These are phyloP conservation scores for Eupsittula cactorum DNA, from an alignment of 2,113 vertebrate species.

Conservation along the genomic window DNA sequence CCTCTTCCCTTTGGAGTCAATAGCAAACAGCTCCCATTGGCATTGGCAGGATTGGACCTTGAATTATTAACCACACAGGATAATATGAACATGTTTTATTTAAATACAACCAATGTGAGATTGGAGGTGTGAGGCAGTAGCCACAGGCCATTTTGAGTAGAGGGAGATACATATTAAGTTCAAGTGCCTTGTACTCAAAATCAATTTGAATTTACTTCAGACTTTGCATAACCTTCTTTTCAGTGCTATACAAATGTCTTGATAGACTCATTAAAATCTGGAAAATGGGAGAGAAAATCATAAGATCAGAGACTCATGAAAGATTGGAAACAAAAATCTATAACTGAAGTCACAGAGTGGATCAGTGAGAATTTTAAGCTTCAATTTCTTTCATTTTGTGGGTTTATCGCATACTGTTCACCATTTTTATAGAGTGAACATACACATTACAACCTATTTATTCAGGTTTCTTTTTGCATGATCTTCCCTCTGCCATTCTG, in stretches of 20 bases:
- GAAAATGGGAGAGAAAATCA: conserved; percentile 14
- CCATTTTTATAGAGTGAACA: background rate
- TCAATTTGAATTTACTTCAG: conserved; percentile 47
- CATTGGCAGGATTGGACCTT: background rate
- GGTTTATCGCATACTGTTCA: background rate
- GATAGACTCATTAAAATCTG: conserved; percentile 48
- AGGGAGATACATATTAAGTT: background rate
- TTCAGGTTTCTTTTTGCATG: background rate
- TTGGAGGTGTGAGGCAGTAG: background rate
- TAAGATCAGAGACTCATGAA: conserved; percentile 2
- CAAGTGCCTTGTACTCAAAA: conserved; percentile 13
- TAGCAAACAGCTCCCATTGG: background rate
- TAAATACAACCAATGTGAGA: background rate
- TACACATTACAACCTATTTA: background rate
- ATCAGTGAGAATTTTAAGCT: conserved; percentile 22
- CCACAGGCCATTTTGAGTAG: background rate
- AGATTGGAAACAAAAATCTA: background rate
- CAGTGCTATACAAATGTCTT: conserved; percentile 15
- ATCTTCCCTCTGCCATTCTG: background rate
- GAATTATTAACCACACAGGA: background rate
- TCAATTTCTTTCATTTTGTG: background rate
- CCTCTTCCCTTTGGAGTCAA: background rate
- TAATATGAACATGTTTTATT: background rate
- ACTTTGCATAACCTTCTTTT: conserved; percentile 54
- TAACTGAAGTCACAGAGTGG: background rate